Percentiles rank a stretch among this genome's conserved stretches.
phyloP scores from a whole-genome alignment of 2,888 invertebrate species.

The Phaonia tiefii region DNA sequence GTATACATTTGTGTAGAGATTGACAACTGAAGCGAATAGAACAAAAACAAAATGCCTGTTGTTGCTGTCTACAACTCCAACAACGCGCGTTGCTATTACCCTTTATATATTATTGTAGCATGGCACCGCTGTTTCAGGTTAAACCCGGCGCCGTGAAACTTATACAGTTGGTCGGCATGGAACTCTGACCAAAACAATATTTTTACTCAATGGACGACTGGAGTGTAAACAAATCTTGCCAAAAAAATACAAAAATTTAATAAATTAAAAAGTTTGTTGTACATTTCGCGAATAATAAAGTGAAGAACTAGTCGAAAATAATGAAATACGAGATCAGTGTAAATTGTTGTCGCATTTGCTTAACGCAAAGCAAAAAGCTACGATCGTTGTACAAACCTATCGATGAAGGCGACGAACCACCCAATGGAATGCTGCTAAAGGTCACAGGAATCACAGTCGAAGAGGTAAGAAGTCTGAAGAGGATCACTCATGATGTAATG shows the following conservation, averaged over 20 bases:
- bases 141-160: too few relatives aligned
- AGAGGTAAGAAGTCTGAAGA: constrained; percentile 68
- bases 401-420: constrained; percentile 75
- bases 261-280: constrained; percentile 23
- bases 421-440: constrained; percentile 75
- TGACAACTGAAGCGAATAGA: too few relatives aligned
- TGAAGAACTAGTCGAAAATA: constrained; percentile 17
- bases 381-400: constrained; percentile 75
- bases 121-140: too few relatives aligned
- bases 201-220: too few relatives aligned
- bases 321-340: constrained; percentile 71
- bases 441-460: constrained; percentile 74
- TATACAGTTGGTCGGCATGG: too few relatives aligned
- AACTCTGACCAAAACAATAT: too few relatives aligned
- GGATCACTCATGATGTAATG: background rate
- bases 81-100: too few relatives aligned
- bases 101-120: too few relatives aligned
- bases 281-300: background rate
- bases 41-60: too few relatives aligned
- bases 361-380: constrained; percentile 73
- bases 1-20: too few relatives aligned
- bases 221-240: constrained; percentile 22
- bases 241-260: background rate
- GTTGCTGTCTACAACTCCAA: too few relatives aligned
- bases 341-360: constrained; percentile 75